Base-by-base conservation (phyloP, 2,113 vertebrate genomes). In the Pantherophis guttatus region DNA sequence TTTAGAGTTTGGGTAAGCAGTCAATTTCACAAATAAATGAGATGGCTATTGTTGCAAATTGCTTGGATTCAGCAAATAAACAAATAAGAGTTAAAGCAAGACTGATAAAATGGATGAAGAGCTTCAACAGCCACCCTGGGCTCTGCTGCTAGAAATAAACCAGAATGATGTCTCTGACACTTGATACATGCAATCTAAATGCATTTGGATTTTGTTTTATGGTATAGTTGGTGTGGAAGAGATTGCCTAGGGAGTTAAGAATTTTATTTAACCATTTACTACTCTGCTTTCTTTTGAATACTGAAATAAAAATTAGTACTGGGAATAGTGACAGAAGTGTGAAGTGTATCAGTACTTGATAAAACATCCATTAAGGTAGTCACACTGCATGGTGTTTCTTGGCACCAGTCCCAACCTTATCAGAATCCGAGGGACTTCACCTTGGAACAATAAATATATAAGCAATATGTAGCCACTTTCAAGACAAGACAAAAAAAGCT, bases 401-500 rank as follows among this genome's bases (percentile, higher is more conserved):
- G 48, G 91, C 95, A 29, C 88, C 92, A 59, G 87, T 94, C 95
- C 62, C 95, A 90, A 94, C 29, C 39, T 59, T 39, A 62, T 95
- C 57, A 87, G 92, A 92, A 92, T 26, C 85, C 57, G 85, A 92
- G 88, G 26, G 29, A 75, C 24, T 86, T 17, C 91, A 24, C 4
- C 91, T 94, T 94, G 65, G 75, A 96, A 91, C 29, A 87, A 53
- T 39, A 90, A 90, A 95, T 93, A 94, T 81, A 90, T 70, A 93
- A 94, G 85, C 33, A 93, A 93, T 91, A 95, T 53, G 13, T 29
- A 13, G 21, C 59, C 93, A n/a, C 91, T 62, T 9, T 94, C 24
- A 94, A 95, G 95, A 91, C 92, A 91, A 94, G 92, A 90, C 11
- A 93, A 96, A 95, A 94, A 96, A 95, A 91, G 91, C 93, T 96